Percentiles rank a stretch among this genome's conserved stretches.
Conservation (phyloP, 2,888 invertebrate genomes). For the Plebejus anna region DNA sequence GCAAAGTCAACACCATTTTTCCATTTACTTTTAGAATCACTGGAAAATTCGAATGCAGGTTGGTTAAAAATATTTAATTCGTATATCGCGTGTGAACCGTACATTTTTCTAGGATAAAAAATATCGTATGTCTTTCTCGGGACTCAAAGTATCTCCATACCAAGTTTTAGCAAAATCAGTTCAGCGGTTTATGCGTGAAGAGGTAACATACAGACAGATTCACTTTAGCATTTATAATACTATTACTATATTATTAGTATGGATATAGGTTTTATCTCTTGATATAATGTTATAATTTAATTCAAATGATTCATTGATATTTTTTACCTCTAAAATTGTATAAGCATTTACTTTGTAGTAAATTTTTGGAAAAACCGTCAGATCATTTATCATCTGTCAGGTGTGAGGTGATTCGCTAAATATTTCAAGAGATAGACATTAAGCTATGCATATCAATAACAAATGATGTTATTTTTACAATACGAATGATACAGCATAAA, state of each 20-base stretch:
- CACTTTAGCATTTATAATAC: too few relatives aligned
- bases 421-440: background rate
- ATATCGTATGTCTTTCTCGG: too few relatives aligned
- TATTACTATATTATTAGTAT: too few relatives aligned
- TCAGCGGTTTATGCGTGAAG: too few relatives aligned
- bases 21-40: constrained; percentile 51
- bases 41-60: constrained; percentile 58
- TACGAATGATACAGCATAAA: background rate
- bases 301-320: too few relatives aligned
- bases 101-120: too few relatives aligned
- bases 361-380: background rate
- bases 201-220: too few relatives aligned
- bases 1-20: constrained; percentile 46
- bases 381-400: background rate
- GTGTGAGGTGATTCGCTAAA: background rate
- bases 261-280: background rate
- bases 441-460: background rate
- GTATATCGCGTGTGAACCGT: too few relatives aligned
- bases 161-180: too few relatives aligned
- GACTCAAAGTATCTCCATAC: too few relatives aligned
- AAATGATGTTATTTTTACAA: background rate
- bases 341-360: too few relatives aligned
- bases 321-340: too few relatives aligned
- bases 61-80: constrained; percentile 25
- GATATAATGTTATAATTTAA: background rate